Evolutionary conservation across 1,140 invertebrate genomes (phyloP).

Genomic region (Tetraneura akinire): DNA sequence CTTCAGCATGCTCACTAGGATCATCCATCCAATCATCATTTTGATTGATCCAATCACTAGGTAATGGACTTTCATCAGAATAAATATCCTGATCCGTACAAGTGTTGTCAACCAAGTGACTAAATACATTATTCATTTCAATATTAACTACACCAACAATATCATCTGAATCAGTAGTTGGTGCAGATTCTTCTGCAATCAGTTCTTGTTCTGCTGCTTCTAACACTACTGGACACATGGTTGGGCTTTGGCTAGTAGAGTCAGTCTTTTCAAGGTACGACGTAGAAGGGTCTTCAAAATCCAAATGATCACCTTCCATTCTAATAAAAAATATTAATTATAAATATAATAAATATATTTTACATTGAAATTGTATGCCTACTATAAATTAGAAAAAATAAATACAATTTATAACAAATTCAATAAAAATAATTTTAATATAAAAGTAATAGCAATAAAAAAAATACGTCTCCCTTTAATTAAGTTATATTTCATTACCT

Average conservation of each 20-base stretch:
- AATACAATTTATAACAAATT: too few species aligned
- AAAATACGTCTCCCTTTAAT: too few species aligned
- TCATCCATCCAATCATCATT: slow-evolving; percentile 42
- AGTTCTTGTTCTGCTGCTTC: slow-evolving; percentile 47
- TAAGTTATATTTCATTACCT: too few species aligned
- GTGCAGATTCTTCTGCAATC: slow-evolving; percentile 37
- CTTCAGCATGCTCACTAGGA: slow-evolving; percentile 30
- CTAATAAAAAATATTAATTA: slow-evolving; percentile 17
- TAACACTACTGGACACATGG: slow-evolving; percentile 36
- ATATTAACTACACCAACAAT: slow-evolving; percentile 20
- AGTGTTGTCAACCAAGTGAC: slow-evolving; percentile 23
- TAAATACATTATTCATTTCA: slow-evolving; percentile 17
- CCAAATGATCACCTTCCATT: slow-evolving; percentile 43
- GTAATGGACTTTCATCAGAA: slow-evolving; percentile 43
- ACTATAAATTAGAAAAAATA: too few species aligned
- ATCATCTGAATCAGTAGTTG: slow-evolving; percentile 43
- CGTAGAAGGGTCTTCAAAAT: slow-evolving; percentile 46
- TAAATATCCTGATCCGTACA: slow-evolving; percentile 45
- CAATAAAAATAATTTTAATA: too few species aligned
- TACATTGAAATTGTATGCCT: too few species aligned
- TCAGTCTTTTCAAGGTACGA: slow-evolving; percentile 41
- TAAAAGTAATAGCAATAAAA: too few species aligned
- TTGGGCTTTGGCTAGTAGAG: slow-evolving; percentile 35
- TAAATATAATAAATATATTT: too few species aligned
- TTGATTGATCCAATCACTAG: slow-evolving; percentile 7